Evolutionary conservation across 2,113 vertebrate genomes (phyloP), one percentile per base, ranked within the genome.

Genomic region (Monarcha castaneiventris): DNA sequence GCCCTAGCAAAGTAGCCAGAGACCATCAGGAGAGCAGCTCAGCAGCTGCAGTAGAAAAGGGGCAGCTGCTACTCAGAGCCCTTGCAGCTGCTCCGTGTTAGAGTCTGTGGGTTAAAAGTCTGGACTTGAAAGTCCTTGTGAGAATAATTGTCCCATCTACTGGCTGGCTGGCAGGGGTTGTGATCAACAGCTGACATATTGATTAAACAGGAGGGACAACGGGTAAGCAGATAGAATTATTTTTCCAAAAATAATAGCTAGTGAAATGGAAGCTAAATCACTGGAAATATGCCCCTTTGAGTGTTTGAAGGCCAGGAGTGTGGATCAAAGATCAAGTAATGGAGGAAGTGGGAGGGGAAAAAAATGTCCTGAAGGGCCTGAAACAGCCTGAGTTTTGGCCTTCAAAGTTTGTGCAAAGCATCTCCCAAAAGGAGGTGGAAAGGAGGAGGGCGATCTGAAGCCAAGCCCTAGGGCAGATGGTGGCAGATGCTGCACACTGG

Each of bases 401-500:
- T 88, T 90, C 85, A 68, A 88, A 90, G 82, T 86, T 83, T 63
- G 63, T 56, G 48, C 32, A 67, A 88, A 90, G 64, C 79, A 56
- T 85, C 44, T 93, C 64, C 85, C 94, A 54, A 59, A 94, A 91
- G 87, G 90, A 88, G 71, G 41, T 75, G 68, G 87, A 59, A 66
- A 91, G 90, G 82, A 94, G 72, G 17, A 77, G 72, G 82, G 80
- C 85, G 77, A 61, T 66, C 27, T n/a, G 67, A 93, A 90, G 92
- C 90, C 94, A 96, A 95, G 94, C 92, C 96, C 94, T 89, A 92
- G 90, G 90, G 94, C 92, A 93, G 76, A 20, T 2, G 15, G 87
- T 92, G 88, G 92, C 94, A 97, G 95, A 94, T 96, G 95, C 93
- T 91, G 82, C 92, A 93, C 22, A 33, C 95, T 95, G 95, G 94